These are phyloP conservation scores for Drosophila persimilis DNA, from an alignment of 1,140 invertebrate species.

Conservation along the genomic window DNA sequence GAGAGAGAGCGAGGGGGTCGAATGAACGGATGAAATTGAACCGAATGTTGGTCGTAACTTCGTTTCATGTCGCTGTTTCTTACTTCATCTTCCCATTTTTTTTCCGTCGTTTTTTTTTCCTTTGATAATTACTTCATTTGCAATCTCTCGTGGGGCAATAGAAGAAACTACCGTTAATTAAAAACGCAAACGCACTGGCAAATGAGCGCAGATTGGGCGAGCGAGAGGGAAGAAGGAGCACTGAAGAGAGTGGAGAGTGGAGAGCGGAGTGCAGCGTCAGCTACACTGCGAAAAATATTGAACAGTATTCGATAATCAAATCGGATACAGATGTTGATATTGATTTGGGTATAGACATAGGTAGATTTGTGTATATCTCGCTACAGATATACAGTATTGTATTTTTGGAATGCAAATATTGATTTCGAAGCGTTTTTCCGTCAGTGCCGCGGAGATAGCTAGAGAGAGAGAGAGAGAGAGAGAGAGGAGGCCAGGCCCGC, in stretches of 20 bases:
- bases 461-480: background rate
- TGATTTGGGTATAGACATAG: too few relatives aligned
- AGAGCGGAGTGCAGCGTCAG: background rate
- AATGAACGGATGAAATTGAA: slow-evolving; percentile 37
- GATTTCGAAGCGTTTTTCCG: background rate
- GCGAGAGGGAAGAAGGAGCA: slow-evolving; percentile 11
- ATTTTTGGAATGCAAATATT: too few relatives aligned
- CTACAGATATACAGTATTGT: too few relatives aligned
- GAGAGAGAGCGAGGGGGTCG: slow-evolving; percentile 5
- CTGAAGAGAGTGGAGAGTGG: background rate
- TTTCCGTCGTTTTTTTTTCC: slow-evolving; percentile 39
- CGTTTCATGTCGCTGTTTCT: slow-evolving; percentile 31
- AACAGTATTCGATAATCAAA: too few relatives aligned
- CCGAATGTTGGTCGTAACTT: slow-evolving; percentile 64
- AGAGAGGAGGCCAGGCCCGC: background rate
- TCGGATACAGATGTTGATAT: too few relatives aligned
- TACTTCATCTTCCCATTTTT: slow-evolving; percentile 29
- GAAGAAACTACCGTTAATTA: slow-evolving; percentile 75
- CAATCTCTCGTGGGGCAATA: slow-evolving; percentile 76
- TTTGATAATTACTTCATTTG: slow-evolving; percentile 78
- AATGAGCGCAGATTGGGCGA: slow-evolving; percentile 51
- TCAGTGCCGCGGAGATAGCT: background rate
- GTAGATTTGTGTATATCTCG: too few relatives aligned
- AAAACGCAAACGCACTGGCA: slow-evolving; percentile 71
- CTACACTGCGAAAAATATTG: slow-evolving; percentile 6